Evolutionary conservation across 2,113 vertebrate genomes (phyloP), one percentile per base, ranked within the genome.

Genomic region (zebrafish (Danio rerio)): DNA sequence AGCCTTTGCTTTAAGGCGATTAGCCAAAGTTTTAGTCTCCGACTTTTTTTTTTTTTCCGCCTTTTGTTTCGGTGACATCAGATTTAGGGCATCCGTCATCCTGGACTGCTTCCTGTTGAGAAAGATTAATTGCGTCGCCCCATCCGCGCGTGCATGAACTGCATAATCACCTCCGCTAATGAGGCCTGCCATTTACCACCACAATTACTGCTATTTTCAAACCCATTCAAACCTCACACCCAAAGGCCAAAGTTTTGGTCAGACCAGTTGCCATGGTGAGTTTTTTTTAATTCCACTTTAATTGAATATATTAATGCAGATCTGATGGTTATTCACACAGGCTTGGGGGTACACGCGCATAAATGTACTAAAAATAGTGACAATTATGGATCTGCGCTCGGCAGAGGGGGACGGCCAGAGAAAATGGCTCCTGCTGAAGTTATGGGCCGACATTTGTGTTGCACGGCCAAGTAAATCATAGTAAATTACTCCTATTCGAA

Each of bases 91-190:
- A 84, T 86, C 85, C 68, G 85, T 86, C 79, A 86, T 86, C 82
- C 82, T 79, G 79, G 82, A 80, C 90, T 92, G 91, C 92, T 93
- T 94, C 91, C 92, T 92, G 90, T 90, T 92, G 90, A 90, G 92
- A 93, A 92, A 94, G 92, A 92, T 94, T 94, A 93, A 94, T 94
- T 93, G 93, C 91, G 90, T 92, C 90, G 91, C 90, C 85, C 90
- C 86, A 87, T 85, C 89, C 91, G 90, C 86, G 89, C 91, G 88
- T 90, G 92, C 90, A 89, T 89, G 92, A 90, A 83, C 86, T 91
- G 93, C 92, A 94, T 93, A 92, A 92, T 93, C 90, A 87, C 87
- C 87, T 90, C 84, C 82, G 42, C 87, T 92, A 91, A 93, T 91
- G 91, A 93, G 90, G 89, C 77, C 86, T 81, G 84, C 79, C 85